Evolutionary conservation across 1,140 invertebrate species (phyloP), one percentile per base, ranked within the genome.

Genomic region (Dysdera silvatica): DNA sequence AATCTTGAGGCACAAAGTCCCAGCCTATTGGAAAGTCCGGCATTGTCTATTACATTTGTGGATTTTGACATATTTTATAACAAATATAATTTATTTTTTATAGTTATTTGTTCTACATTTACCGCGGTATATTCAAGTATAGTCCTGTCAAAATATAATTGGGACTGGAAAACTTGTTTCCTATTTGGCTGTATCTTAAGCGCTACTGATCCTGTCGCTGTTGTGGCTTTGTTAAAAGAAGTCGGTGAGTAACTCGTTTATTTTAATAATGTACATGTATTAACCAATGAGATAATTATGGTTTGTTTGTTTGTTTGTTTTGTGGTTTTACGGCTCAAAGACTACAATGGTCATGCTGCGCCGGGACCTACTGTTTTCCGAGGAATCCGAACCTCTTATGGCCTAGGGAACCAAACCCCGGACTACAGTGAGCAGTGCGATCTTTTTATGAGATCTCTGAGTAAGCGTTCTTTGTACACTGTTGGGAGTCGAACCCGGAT

Each of bases 121-220:
- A 77, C 74, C 10, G 74, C 73, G 12, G 61, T 73, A 6, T 67
- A 76, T 55, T 66, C 73, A 3, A 59, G 68, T 18, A 75, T 72
- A 29, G 32, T 79, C 10, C 32, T 60, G 16, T 16, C 14, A 2
- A 14, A 20, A 4, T 73, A 73, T 40, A 26, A 66, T 2, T 74
- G 73, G 73, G 33, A 43, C 23, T 73, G 71, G 57, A 40, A 45
- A 2, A 33, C 51, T 18, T 67, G 70, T 2, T 68, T 77, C 52
- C 69, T 79, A 41, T 80, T 79, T 71, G 77, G 78, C 3, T 67
- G 74, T 6, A 77, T 80, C 16, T 65, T 80, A 7, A 74, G 73
- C 66, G 77, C 78, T 7, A 80, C 78, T 0, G 79, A 79, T 68
- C 78, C 78, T 14, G 75, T 78, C 3, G 75, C 78, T 14, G 77